Base-by-base conservation (phyloP, 2,888 invertebrate genomes). In the Drosophila mercatorum region DNA sequence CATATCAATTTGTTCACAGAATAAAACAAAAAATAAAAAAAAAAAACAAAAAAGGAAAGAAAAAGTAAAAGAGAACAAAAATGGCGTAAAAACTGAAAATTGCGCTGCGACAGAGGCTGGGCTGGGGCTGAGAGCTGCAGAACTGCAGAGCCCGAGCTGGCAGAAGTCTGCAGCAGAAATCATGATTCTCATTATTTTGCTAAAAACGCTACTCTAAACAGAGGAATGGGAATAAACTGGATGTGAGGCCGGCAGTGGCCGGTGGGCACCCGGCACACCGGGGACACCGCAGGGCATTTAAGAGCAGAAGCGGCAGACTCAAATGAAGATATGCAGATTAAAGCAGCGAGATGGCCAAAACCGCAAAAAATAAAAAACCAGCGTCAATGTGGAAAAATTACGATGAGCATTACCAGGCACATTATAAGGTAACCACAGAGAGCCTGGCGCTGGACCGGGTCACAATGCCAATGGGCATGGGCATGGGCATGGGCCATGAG, bases 291-390 rank as follows among this genome's bases (percentile, higher is more conserved):
- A 73, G 72, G 77, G 85, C 85, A 85, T 85, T 84, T 84, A 84
- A 80, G 68, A 73, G 68, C 77, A 74, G 66, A 78, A 74, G 75
- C 77, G 76, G 78, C 75, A 65, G 82, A 80, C 73, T 83, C 90
- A 92, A 92, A 92, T 92, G 90, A 92, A 92, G 92, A 92, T 92
- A 92, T 90, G 91, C 89, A 92, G 91, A 92, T 92, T 88, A 89
- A 85, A 88, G 88, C 77, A 81, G 85, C 78, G 79, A 90, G 87
- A 78, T 79, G 84, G 81, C 80, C 75, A 70, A 75, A 85, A 68
- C 72, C 66, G 67, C 75, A 67, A 40, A 72, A 36, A 5, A 14
- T 11, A 17, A 34, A 34, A 73, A 74, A 72, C 65, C 85, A 87
- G 80, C 83, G 83, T 83, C 87, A 82, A 89, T 90, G 82, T 82